Conservation (phyloP, 2,888 invertebrate species). For the Ichneumon xanthorius region DNA sequence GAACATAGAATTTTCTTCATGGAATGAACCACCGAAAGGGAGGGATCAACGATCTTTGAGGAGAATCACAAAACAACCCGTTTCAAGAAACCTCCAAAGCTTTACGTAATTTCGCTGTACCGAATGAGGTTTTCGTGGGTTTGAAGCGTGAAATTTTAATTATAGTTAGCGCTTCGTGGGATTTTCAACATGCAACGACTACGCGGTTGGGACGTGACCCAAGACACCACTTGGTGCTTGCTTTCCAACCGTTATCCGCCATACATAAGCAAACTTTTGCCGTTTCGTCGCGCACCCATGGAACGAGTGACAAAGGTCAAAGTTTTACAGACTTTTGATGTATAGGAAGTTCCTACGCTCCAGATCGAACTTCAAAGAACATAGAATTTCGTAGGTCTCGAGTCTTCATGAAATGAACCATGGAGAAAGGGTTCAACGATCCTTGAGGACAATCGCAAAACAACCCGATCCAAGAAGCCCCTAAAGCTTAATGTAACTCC, state of each 20-base stretch:
- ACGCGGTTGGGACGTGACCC: background rate
- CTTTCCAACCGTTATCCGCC: background rate
- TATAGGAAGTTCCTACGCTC: too few species aligned
- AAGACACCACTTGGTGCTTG: background rate
- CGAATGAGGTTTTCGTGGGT: background rate
- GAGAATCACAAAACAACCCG: slow-evolving; percentile 8
- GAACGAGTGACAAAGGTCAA: too few species aligned
- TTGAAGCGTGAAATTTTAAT: slow-evolving; percentile 16
- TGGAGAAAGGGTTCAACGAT: too few species aligned
- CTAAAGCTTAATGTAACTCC: background rate
- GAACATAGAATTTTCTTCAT: too few species aligned
- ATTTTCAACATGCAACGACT: background rate
- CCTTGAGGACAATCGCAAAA: background rate
- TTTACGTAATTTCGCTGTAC: background rate
- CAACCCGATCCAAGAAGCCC: slow-evolving; percentile 1
- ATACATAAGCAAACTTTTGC: background rate
- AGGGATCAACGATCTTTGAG: too few species aligned
- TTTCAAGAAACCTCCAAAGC: background rate
- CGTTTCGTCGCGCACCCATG: background rate
- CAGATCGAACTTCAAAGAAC: too few species aligned
- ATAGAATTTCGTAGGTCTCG: too few species aligned
- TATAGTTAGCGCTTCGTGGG: background rate
- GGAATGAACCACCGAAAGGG: too few species aligned
- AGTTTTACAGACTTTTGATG: too few species aligned
- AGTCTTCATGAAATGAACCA: too few species aligned